phyloP scores from a whole-genome alignment of 2,888 invertebrate species.

The Nezara viridula region DNA sequence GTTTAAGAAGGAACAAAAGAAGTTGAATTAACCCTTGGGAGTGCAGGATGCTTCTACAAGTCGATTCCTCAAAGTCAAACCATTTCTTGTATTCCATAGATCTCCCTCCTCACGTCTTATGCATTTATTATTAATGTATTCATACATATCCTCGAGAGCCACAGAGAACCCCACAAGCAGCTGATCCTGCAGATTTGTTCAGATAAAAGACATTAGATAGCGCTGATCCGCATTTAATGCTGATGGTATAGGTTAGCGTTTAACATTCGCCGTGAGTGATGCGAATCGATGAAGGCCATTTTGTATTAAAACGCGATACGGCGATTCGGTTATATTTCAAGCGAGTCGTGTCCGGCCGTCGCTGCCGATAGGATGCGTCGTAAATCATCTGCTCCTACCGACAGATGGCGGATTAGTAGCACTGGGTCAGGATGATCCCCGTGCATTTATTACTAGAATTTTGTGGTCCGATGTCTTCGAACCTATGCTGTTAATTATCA shows the following conservation, averaged over 20 bases:
- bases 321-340: slow-evolving; percentile 28
- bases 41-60: background rate
- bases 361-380: background rate
- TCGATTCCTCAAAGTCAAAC: background rate
- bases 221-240: background rate
- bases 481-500: background rate
- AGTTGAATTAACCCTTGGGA: background rate
- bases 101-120: background rate
- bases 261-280: background rate
- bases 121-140: background rate
- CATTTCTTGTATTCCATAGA: background rate
- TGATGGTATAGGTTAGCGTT: background rate
- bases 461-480: background rate
- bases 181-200: background rate
- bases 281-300: background rate
- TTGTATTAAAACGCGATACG: slow-evolving; percentile 7
- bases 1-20: background rate
- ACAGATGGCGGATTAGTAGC: background rate
- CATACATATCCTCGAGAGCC: background rate
- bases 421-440: background rate
- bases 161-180: background rate
- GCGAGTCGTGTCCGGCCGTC: background rate
- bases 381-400: background rate
- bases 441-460: background rate
- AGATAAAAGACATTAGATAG: background rate